phyloP scores from a whole-genome alignment of 2,797 vertebrate genomes.

The Falco peregrinus region DNA sequence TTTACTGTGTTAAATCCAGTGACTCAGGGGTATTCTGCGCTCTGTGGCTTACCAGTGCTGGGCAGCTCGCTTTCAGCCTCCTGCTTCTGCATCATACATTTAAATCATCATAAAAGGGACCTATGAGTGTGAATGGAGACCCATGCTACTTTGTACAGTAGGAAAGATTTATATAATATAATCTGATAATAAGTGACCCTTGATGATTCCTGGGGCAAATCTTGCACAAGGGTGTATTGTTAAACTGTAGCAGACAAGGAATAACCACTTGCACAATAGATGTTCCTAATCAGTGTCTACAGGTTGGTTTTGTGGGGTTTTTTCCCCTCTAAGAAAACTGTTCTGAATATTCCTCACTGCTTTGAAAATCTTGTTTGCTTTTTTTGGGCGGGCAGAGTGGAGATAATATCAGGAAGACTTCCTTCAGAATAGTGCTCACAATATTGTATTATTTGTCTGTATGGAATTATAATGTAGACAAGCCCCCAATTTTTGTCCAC shows the following conservation, averaged over 20 bases:
- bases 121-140: background rate
- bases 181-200: background rate
- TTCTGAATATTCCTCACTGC: background rate
- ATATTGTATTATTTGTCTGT: background rate
- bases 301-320: background rate
- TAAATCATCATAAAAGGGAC: background rate
- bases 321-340: background rate
- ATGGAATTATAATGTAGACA: conserved; percentile 50
- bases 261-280: background rate
- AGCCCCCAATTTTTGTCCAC: conserved; percentile 34
- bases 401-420: background rate
- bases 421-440: background rate
- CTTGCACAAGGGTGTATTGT: background rate
- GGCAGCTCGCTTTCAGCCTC: background rate
- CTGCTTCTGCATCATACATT: background rate
- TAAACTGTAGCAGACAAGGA: background rate
- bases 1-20: background rate
- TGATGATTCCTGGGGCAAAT: background rate
- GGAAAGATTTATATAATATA: background rate
- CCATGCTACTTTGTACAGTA: background rate
- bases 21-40: background rate
- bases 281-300: background rate
- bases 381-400: background rate
- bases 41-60: background rate
- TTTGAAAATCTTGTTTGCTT: background rate